A percentile compares a stretch with the other conserved stretches of the same genome.
Conservation (phyloP, 2,113 vertebrate genomes). For the Rhea americana region DNA sequence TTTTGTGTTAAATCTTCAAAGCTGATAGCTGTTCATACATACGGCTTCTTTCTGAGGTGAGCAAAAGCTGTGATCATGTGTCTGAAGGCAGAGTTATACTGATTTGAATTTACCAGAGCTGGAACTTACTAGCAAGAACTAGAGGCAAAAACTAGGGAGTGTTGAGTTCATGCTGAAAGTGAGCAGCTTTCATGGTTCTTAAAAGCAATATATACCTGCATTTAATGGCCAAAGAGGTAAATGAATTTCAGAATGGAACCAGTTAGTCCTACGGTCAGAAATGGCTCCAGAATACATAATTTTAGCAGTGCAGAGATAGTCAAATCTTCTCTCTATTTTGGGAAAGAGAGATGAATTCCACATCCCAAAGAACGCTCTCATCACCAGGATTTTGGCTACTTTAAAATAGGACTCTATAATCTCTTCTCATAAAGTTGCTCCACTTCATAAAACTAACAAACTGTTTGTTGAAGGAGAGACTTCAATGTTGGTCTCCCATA, state of each 20-base stretch:
- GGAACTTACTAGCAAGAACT: background rate
- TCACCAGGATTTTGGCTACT: background rate
- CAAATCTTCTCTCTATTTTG: background rate
- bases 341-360: background rate
- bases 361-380: background rate
- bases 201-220: background rate
- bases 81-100: background rate
- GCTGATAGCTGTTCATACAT: background rate
- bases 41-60: background rate
- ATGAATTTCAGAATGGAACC: background rate
- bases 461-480: conserved; percentile 11
- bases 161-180: background rate
- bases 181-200: background rate
- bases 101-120: background rate
- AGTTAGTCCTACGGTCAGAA: background rate
- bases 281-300: background rate
- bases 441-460: conserved; percentile 33
- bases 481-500: background rate
- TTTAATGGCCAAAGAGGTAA: background rate
- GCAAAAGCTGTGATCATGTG: background rate
- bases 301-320: background rate
- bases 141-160: background rate
- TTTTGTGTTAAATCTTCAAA: background rate
- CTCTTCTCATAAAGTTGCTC: background rate
- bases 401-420: background rate